These are phyloP conservation scores for Drosophila quadrilineata DNA, from an alignment of 1,140 invertebrate species.

Conservation along the genomic window DNA sequence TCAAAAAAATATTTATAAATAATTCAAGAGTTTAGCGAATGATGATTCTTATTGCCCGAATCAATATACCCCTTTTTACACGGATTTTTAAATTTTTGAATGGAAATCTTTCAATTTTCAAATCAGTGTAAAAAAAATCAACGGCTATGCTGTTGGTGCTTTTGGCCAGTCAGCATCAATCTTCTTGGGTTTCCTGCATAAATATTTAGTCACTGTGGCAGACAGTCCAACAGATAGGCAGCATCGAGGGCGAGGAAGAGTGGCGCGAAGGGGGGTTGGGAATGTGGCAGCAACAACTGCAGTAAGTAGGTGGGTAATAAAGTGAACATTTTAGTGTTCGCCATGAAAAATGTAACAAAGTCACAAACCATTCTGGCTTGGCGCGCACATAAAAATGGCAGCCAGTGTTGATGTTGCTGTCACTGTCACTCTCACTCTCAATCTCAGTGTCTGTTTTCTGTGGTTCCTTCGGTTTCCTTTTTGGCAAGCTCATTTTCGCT, in stretches of 20 bases:
- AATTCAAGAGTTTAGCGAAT: neutral
- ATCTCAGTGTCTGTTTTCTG: slow-evolving; percentile 1
- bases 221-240: neutral
- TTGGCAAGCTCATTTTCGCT: slow-evolving; percentile 8
- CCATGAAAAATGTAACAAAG: slow-evolving; percentile 76
- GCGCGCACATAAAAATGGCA: slow-evolving; percentile 63
- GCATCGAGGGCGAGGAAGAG: neutral
- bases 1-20: neutral
- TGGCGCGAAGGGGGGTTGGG: neutral
- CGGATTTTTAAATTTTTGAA: slow-evolving; percentile 2
- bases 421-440: slow-evolving; percentile 20
- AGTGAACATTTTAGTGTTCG: slow-evolving; percentile 70
- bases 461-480: slow-evolving; percentile 1
- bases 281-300: slow-evolving; percentile 22
- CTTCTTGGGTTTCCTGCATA: slow-evolving; percentile 63
- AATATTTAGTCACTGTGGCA: slow-evolving; percentile 56
- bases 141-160: slow-evolving; percentile 49
- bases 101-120: slow-evolving; percentile 23
- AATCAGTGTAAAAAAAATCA: slow-evolving; percentile 57
- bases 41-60: neutral
- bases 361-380: slow-evolving; percentile 71
- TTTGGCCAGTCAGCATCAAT: slow-evolving; percentile 67
- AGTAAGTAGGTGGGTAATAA: slow-evolving; percentile 73
- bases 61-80: slow-evolving; percentile 4
- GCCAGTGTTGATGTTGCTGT: slow-evolving; percentile 37